These are phyloP conservation scores for Microplitis manilae DNA, from an alignment of 2,888 invertebrate species.

Conservation along the genomic window DNA sequence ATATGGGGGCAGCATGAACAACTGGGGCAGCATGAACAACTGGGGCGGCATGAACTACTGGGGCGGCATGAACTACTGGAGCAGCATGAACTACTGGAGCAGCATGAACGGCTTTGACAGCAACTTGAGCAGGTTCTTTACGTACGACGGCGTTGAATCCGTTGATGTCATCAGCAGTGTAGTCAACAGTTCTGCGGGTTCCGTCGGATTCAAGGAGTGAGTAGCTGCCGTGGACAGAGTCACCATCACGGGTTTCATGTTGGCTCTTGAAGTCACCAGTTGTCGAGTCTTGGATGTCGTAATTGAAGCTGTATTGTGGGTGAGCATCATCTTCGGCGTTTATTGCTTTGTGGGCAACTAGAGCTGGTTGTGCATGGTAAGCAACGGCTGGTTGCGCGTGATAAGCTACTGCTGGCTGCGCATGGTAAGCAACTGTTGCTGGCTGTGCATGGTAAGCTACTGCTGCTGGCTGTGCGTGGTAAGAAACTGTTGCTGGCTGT, in stretches of 20 bases:
- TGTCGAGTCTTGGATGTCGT: slow-evolving; percentile 57
- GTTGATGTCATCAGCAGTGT: slow-evolving; percentile 57
- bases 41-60: slow-evolving; percentile 34
- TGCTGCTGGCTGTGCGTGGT: slow-evolving; percentile 53
- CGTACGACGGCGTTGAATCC: slow-evolving; percentile 61
- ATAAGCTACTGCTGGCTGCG: slow-evolving; percentile 44
- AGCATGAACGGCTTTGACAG: slow-evolving; percentile 60
- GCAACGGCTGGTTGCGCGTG: slow-evolving; percentile 40
- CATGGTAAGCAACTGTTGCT: slow-evolving; percentile 39
- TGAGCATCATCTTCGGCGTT: slow-evolving; percentile 57
- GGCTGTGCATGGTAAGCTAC: too few relatives aligned
- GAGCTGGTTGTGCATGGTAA: slow-evolving; percentile 76
- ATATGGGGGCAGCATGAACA: slow-evolving; percentile 33
- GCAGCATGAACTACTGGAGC: slow-evolving; percentile 46
- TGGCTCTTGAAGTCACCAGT: slow-evolving; percentile 60
- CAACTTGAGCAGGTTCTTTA: slow-evolving; percentile 58
- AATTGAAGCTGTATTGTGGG: slow-evolving; percentile 60
- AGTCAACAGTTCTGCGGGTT: slow-evolving; percentile 55
- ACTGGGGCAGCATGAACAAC: slow-evolving; percentile 41
- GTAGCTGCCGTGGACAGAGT: slow-evolving; percentile 59
- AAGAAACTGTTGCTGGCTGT: slow-evolving; percentile 75
- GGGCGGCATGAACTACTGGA: slow-evolving; percentile 29
- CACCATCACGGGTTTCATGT: slow-evolving; percentile 58
- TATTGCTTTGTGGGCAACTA: slow-evolving; percentile 55
- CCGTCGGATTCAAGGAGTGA: slow-evolving; percentile 58